Base-by-base conservation (phyloP, 2,797 vertebrate species). In the Acridotheres tristis region DNA sequence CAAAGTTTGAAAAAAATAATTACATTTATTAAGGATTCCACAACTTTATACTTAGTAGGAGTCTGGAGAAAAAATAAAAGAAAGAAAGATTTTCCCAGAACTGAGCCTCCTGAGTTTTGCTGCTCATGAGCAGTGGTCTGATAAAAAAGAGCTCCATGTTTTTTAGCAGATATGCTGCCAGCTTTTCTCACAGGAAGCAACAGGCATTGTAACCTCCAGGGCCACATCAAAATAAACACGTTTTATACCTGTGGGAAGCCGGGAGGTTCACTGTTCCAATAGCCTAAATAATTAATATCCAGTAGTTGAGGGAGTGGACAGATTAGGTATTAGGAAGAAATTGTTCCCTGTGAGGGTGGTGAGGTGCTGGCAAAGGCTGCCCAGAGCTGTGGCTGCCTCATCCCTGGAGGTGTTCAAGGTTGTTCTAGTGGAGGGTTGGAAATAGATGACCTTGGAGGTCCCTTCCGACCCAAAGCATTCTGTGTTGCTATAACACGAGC, bases 201-300 rank as follows among this genome's bases (percentile, higher is more conserved):
- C 2, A 80, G 75, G 47, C 65, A 65, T 34, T 11, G 68, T 36
- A 83, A 89, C 86, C 65, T 40, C 47, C 57, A 74, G 20, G 36
- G 38, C 57, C n/a, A 78, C 81, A 51, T 72, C 47, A 77, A 92
- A 92, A 74, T 11, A 85, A 89, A 74, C 61, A 83, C 27, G 45
- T 80, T 85, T 89, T 81, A 75, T 53, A 85, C 87, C 81, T 83
- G 65, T 48, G 78, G 78, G 87, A 94, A 89, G 50, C 50, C 47
- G 32, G 21, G 40, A 61, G 61, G 68, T 51, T 91, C 50, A 50
- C 40, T 62, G 76, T 80, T 94, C 84, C 89, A 66, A 7, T 3
- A 43, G 27, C 19, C 47, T 83, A 71, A 94, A 95, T 87, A 95
- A 97, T 91, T 88, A 85, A 92, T 55, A 75, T 20, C 38, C 68